Evolutionary conservation across 1,140 invertebrate species (phyloP).

Genomic region (Meloidogyne hapla): DNA sequence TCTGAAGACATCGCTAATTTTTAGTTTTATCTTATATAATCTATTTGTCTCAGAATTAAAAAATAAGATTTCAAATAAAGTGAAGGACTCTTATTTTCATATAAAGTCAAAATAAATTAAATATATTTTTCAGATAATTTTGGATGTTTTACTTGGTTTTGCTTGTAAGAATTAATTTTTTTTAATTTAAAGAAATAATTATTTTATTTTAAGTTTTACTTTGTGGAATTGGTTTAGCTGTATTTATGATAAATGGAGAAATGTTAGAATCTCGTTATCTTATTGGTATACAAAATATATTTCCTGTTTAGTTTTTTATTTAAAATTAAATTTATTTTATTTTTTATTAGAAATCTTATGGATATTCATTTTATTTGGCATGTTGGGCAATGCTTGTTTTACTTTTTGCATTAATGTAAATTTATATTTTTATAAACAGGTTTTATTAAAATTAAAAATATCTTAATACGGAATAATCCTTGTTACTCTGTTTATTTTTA

Average conservation of each 20-base stretch:
- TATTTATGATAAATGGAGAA: conserved; percentile 63
- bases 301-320: conserved; percentile 39
- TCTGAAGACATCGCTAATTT: no score
- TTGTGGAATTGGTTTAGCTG: conserved; percentile 49
- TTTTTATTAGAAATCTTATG: conserved; percentile 54
- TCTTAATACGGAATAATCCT: no score
- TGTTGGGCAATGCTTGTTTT: conserved; percentile 48
- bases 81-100: no score
- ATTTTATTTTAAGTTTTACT: conserved; percentile 54
- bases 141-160: conserved; percentile 44
- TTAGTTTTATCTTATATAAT: no score
- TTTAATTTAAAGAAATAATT: no score
- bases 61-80: no score
- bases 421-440: no score
- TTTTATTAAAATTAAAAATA: no score
- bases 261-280: conserved; percentile 62
- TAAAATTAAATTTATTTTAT: background rate
- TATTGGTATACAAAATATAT: conserved; percentile 59
- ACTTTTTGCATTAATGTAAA: conserved; percentile 50
- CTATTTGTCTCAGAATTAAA: no score
- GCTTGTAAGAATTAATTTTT: conserved; percentile 40
- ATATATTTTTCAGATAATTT: conserved; percentile 38
- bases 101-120: no score
- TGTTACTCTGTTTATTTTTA: no score
- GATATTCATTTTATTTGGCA: conserved; percentile 62